Base-by-base conservation (phyloP, 2,797 vertebrate species). In the Erpetoichthys calabaricus region DNA sequence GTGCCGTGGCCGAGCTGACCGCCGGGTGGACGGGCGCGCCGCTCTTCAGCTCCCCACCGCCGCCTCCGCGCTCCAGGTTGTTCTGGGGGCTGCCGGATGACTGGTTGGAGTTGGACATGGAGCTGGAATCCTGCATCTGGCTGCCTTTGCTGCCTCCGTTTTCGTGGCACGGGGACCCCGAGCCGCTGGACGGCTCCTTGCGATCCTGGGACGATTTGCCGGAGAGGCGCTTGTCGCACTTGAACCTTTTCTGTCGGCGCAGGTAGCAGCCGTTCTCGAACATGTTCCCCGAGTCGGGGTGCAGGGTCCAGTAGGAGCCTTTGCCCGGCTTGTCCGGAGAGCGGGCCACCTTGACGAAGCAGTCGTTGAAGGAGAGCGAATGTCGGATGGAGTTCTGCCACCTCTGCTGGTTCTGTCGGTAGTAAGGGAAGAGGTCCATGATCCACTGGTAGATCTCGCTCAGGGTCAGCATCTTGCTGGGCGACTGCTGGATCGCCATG, bases 361-460 rank as follows among this genome's bases (percentile, higher is more conserved):
- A 98, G 80, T 98, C 94, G 64, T 98, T 98, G 78, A 98, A 97
- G 54, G 93, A 97, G n/a, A 98, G 86, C 0, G 94, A 97, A 75
- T 97, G 94, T 3, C 94, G 86, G 71, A 98, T 98, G 72, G 91
- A 95, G 83, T 98, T 97, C 80, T 98, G 94, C 94, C 94, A 97
- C 62, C 94, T 86, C 70, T 98, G 94, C 73, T 97, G 94, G 76
- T 98, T 97, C 75, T 98, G 92, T 0, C 94, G 83, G 75, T 98
- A 98, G 57, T 82, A 98, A 0, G 94, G 94, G 64, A 97, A 98
- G 45, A 97, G 84, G 78, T 98, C 94, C 94, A 97, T 97, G 85
- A 98, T 98, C 94, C 94, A 97, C 73, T 96, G 93, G 77, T 98
- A 97, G 79, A 98, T 98, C 76, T 98, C 93, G 4, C 90, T 95